Evolutionary conservation across 2,888 invertebrate species (phyloP).

Genomic region (Lithophane semibrunnea): DNA sequence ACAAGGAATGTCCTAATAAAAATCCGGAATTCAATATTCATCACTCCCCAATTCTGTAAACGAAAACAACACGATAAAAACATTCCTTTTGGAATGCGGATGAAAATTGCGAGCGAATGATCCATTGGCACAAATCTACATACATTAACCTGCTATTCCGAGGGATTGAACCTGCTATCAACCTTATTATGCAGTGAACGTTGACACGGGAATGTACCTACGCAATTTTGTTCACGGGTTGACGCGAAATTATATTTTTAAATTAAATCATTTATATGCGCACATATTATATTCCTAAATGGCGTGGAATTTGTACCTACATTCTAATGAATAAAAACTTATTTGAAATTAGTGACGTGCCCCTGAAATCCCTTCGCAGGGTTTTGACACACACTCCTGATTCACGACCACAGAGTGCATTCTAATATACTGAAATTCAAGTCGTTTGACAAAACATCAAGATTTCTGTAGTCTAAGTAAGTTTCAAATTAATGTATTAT

Average conservation of each 20-base stretch:
- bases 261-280: conserved; percentile 3
- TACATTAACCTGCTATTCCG: conserved; percentile 49
- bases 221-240: conserved; percentile 26
- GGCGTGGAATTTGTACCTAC: neutral
- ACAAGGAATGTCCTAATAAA: conserved; percentile 13
- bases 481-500: neutral
- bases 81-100: conserved; percentile 40
- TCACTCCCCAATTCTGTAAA: conserved; percentile 38
- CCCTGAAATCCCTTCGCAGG: neutral
- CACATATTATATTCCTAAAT: neutral
- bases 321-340: neutral
- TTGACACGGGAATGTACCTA: conserved; percentile 42
- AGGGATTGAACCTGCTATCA: conserved; percentile 50
- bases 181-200: conserved; percentile 50
- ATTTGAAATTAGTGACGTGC: neutral
- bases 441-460: neutral
- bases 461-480: neutral
- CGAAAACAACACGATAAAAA: conserved; percentile 51
- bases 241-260: neutral
- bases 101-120: conserved; percentile 55
- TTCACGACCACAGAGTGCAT: no score
- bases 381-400: neutral
- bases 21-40: conserved; percentile 33
- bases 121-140: conserved; percentile 58
- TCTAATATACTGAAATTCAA: no score